Evolutionary conservation across 2,888 invertebrate genomes (phyloP), one percentile per base, ranked within the genome.

Genomic region (Leptothorax acervorum): DNA sequence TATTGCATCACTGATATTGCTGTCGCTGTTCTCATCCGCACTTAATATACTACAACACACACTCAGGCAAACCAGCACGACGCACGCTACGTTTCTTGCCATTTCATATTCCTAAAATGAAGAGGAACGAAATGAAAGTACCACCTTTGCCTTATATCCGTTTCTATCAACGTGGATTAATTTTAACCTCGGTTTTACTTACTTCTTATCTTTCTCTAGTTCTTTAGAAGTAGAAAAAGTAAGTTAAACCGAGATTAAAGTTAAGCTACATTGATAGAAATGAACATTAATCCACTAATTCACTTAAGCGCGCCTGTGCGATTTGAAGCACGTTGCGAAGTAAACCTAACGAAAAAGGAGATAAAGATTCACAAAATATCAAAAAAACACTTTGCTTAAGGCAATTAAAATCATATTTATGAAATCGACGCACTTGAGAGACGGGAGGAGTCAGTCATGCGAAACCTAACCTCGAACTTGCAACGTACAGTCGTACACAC

Each of bases 81-180:
- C 78, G 51, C 84, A 90, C 53, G 68, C 86, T 86, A 87, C 28
- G 66, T 91, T 87, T 90, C 86, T 92, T 88, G 91, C 93, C 93
- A 93, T 93, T 86, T 91, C 90, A 91, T 90, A 87, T 90, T 89
- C 86, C 91, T 92, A 82, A 51, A 89, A 87, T 70, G 28, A 39
- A 55, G 1, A 42, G 15, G 18, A 42, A 31, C 65, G 55, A 11
- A 39, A 53, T 31, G 4, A 63, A n/a, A n/a, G 4, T 28, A 31
- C 4, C 4, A 3, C 6, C 18, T 63, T 63, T 1, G 55, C 0
- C 1, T 51, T 45, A 42, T 1, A 1, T 42, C 8, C 42, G 9
- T 42, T 42, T 42, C 42, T 9, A 42, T 9, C 2, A 1, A 42
- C 8, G 42, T 9, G 8, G 42, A 42, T 42, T 42, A 42, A 42